Conservation (phyloP, 1,140 invertebrate genomes). For the Eriocheir sinensis region DNA sequence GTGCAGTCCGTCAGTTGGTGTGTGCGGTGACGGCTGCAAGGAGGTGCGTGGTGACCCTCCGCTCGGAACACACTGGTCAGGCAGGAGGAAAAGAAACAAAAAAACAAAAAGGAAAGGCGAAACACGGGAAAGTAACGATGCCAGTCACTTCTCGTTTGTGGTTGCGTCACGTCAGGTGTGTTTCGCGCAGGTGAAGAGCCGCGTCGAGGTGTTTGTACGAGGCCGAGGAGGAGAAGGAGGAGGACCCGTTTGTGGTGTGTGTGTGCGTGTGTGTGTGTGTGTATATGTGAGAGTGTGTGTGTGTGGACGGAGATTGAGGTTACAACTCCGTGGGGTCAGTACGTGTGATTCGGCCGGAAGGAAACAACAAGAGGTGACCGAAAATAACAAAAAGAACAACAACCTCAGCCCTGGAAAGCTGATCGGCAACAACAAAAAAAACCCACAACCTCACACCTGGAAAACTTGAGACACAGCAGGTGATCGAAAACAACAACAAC, state of each 20-base stretch:
- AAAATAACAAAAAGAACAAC: too few relatives aligned
- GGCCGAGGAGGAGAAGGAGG: slow-evolving; percentile 19
- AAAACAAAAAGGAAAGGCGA: neutral
- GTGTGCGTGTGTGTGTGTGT: neutral
- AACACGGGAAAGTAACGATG: neutral
- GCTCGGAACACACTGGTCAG: neutral
- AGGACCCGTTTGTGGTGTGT: neutral
- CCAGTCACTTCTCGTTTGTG: neutral
- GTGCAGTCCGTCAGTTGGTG: slow-evolving; percentile 11
- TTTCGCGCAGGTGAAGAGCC: neutral
- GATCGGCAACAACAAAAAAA: too few relatives aligned
- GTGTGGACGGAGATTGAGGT: neutral
- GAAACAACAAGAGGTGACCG: too few relatives aligned
- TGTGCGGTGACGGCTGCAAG: slow-evolving; percentile 19
- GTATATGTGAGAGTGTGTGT: too few relatives aligned
- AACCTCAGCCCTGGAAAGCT: too few relatives aligned
- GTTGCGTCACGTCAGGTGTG: neutral
- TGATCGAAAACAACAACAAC: too few relatives aligned
- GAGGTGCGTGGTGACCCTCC: slow-evolving; percentile 5
- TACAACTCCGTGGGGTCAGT: neutral
- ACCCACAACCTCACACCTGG: too few relatives aligned
- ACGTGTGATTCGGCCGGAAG: too few relatives aligned
- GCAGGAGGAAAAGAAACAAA: neutral
- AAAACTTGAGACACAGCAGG: too few relatives aligned
- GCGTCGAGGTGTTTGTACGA: too few relatives aligned